phyloP scores from a whole-genome alignment of 2,888 invertebrate genomes.

The Tridacna crocea region DNA sequence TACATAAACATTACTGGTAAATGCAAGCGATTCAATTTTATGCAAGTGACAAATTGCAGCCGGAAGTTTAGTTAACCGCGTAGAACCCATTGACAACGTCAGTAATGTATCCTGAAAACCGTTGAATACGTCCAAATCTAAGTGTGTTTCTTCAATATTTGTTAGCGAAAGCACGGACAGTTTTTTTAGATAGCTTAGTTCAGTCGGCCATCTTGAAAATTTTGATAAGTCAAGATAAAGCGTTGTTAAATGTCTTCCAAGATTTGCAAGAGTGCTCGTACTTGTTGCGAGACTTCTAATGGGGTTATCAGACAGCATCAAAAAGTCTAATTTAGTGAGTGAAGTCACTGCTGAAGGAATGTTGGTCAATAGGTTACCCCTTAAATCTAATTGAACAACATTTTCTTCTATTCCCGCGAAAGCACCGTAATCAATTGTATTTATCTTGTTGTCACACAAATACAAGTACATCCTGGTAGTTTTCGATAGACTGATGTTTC shows the following conservation, averaged over 20 bases:
- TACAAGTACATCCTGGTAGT: background rate
- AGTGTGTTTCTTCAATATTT: background rate
- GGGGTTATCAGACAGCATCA: background rate
- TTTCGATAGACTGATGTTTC: background rate
- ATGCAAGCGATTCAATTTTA: background rate
- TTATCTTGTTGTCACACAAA: background rate
- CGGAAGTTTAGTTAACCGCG: background rate
- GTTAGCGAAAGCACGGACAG: background rate
- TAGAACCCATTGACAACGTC: background rate
- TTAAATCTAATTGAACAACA: background rate
- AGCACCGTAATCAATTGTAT: background rate
- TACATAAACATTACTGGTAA: background rate
- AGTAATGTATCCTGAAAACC: background rate
- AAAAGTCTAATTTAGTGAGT: background rate
- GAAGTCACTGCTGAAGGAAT: background rate
- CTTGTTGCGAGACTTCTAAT: background rate
- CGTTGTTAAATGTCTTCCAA: background rate
- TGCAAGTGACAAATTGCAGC: conserved; percentile 6
- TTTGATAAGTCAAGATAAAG: background rate
- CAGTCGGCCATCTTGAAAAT: background rate
- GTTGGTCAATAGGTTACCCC: background rate
- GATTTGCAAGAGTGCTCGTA: background rate
- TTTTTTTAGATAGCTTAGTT: background rate
- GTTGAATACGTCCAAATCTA: conserved; percentile 4
- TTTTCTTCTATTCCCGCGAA: background rate